Evolutionary conservation across 2,797 vertebrate species (phyloP).

Genomic region (Gastrophryne carolinensis): DNA sequence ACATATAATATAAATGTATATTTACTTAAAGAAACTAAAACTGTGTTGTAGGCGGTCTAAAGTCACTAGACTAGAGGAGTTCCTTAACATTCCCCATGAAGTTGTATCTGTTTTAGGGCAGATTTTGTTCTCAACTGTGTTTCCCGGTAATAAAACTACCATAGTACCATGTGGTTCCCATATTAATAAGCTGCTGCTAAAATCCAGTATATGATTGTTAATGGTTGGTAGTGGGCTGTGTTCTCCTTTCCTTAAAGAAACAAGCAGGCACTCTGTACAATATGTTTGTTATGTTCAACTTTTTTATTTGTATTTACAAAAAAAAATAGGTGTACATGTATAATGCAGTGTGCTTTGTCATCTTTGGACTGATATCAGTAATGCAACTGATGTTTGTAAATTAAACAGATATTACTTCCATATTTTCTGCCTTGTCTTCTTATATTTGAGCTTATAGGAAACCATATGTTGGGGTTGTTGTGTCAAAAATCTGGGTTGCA

Average conservation of each 20-base stretch:
- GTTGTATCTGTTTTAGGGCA: slow-evolving; percentile 79
- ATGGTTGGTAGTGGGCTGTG: slow-evolving; percentile 88
- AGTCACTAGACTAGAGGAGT: slow-evolving; percentile 77
- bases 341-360: slow-evolving; percentile 87
- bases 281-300: slow-evolving; percentile 76
- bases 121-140: slow-evolving; percentile 88
- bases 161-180: slow-evolving; percentile 86
- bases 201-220: slow-evolving; percentile 79
- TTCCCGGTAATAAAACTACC: slow-evolving; percentile 88
- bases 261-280: slow-evolving; percentile 82
- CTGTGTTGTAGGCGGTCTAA: slow-evolving; percentile 61
- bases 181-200: slow-evolving; percentile 99
- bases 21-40: slow-evolving; percentile 68
- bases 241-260: slow-evolving; percentile 75
- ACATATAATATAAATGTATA: slow-evolving; percentile 68
- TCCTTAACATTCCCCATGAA: slow-evolving; percentile 69
- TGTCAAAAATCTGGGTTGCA: too few species aligned
- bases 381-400: slow-evolving; percentile 94
- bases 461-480: too few species aligned
- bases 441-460: too few species aligned
- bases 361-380: slow-evolving; percentile 93
- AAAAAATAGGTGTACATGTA: slow-evolving; percentile 75
- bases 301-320: slow-evolving; percentile 66
- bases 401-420: slow-evolving; percentile 97
- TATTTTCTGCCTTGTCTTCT: slow-evolving; percentile 67